These are phyloP conservation scores for Catostylus mosaicus DNA, from an alignment of 30 jellyfish, hydroid and myxozoan genomes.

Conservation along the genomic window DNA sequence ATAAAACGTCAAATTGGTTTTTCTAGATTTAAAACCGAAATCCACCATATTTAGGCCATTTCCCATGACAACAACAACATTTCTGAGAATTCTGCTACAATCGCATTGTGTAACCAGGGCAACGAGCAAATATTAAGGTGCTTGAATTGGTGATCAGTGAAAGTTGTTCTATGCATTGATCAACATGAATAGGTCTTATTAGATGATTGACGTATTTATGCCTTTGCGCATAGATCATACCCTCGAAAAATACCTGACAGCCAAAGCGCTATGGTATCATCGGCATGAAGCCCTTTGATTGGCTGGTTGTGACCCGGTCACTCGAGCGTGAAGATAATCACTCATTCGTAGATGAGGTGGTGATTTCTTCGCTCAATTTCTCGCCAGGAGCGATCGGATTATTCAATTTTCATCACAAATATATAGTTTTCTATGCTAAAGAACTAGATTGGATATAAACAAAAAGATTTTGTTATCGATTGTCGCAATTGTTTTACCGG, in stretches of 20 bases:
- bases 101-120: conserved; percentile 51
- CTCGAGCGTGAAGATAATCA: conserved; percentile 69
- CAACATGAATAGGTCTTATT: conserved; percentile 58
- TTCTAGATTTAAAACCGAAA: too few species aligned
- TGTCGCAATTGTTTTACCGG: conserved; percentile 13
- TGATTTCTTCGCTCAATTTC: conserved; percentile 40
- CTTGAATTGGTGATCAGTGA: conserved; percentile 67
- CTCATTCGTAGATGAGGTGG: conserved; percentile 79
- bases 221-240: conserved; percentile 79
- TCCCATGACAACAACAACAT: conserved; percentile 5
- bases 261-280: conserved; percentile 71
- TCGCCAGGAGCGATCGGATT: conserved; percentile 61
- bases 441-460: conserved; percentile 10
- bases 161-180: conserved; percentile 57
- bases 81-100: conserved; percentile 11
- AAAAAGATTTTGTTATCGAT: conserved; percentile 14
- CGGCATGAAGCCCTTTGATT: conserved; percentile 44
- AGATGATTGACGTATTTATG: conserved; percentile 72
- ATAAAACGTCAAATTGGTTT: too few species aligned
- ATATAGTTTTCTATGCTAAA: conserved; percentile 12
- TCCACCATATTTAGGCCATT: neutral
- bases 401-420: conserved; percentile 7
- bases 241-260: conserved; percentile 67
- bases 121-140: conserved; percentile 63
- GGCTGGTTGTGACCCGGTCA: conserved; percentile 69